Conservation (phyloP, 2,888 invertebrate species). For the Andrena dorsata region DNA sequence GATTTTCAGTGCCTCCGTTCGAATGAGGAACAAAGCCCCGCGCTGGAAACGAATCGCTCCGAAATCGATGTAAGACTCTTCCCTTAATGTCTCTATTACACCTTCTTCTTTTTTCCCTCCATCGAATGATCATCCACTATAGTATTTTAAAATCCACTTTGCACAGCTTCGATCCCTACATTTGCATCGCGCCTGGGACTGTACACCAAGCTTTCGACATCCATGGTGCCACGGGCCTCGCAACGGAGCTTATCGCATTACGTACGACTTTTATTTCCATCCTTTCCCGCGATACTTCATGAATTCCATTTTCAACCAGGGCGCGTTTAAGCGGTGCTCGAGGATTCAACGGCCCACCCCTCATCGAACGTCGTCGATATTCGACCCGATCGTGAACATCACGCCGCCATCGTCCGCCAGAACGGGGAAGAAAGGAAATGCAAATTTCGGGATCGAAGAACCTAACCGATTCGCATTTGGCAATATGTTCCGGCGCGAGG, state of each 20-base stretch:
- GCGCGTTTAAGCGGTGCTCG: conserved; percentile 36
- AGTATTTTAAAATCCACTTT: too few relatives aligned
- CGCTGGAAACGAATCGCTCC: neutral
- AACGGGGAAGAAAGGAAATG: conserved; percentile 51
- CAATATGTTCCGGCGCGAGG: conserved; percentile 47
- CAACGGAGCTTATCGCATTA: too few relatives aligned
- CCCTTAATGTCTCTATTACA: too few relatives aligned
- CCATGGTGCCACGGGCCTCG: too few relatives aligned
- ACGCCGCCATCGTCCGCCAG: conserved; percentile 34
- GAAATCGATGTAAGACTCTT: too few relatives aligned
- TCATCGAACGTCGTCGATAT: conserved; percentile 40
- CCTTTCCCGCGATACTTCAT: conserved; percentile 3
- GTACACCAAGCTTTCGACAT: too few relatives aligned
- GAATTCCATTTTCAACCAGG: conserved; percentile 23
- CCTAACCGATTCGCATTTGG: conserved; percentile 58
- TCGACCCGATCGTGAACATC: conserved; percentile 38
- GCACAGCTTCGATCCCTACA: too few relatives aligned
- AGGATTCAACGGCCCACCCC: conserved; percentile 42
- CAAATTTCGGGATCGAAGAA: conserved; percentile 61
- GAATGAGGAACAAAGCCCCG: conserved; percentile 6
- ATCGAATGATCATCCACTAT: too few relatives aligned
- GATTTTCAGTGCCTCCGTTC: conserved; percentile 31
- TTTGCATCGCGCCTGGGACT: too few relatives aligned
- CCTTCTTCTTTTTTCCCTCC: too few relatives aligned
- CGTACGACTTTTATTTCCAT: neutral